phyloP scores from a whole-genome alignment of 2,888 invertebrate genomes.

The Andrena chrysosceles region DNA sequence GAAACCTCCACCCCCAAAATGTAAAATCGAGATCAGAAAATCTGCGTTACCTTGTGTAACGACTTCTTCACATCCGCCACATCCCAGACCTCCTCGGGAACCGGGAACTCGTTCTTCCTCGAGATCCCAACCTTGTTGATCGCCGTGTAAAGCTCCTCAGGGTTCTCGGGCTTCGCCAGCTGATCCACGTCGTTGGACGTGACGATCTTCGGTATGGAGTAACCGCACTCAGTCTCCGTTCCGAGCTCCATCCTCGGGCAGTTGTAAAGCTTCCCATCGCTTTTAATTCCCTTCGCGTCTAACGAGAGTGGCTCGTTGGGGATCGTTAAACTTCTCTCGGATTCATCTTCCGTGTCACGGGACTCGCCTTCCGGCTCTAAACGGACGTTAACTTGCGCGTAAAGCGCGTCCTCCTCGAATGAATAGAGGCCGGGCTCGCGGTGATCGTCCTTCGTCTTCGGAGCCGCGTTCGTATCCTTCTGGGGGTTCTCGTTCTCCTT shows the following conservation, averaged over 20 bases:
- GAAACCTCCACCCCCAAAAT: no score
- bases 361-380: slow-evolving; percentile 82
- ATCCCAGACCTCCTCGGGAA: slow-evolving; percentile 81
- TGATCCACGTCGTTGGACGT: slow-evolving; percentile 73
- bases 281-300: slow-evolving; percentile 60
- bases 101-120: slow-evolving; percentile 76
- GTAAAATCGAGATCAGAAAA: neutral
- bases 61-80: slow-evolving; percentile 75
- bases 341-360: slow-evolving; percentile 82
- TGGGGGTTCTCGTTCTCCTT: slow-evolving; percentile 90
- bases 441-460: slow-evolving; percentile 59
- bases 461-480: slow-evolving; percentile 71
- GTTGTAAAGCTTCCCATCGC: slow-evolving; percentile 65
- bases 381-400: slow-evolving; percentile 81
- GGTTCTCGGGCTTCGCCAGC: slow-evolving; percentile 84
- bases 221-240: slow-evolving; percentile 74
- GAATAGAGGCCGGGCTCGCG: slow-evolving; percentile 75
- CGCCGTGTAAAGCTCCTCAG: slow-evolving; percentile 86
- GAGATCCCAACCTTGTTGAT: slow-evolving; percentile 80
- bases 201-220: slow-evolving; percentile 78
- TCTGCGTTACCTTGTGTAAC: slow-evolving; percentile 72
- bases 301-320: slow-evolving; percentile 62
- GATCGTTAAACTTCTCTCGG: slow-evolving; percentile 73
- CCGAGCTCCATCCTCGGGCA: slow-evolving; percentile 61
- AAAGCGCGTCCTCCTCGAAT: slow-evolving; percentile 80